Conservation (phyloP, 2,797 vertebrate species). For the Clarias platycephalus region DNA sequence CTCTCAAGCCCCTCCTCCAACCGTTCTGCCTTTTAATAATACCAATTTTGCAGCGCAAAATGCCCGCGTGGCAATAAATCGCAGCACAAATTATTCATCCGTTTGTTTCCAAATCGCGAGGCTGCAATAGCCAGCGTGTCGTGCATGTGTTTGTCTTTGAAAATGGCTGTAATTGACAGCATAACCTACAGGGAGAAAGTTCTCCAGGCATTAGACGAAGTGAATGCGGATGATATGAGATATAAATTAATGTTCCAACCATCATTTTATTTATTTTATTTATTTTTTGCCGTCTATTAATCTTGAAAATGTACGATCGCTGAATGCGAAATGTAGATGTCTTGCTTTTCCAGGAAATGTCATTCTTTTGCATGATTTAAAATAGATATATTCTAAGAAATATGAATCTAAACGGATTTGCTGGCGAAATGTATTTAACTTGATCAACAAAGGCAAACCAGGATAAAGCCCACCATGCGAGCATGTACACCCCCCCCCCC, state of each 20-base stretch:
- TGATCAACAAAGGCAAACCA: constrained; percentile 37
- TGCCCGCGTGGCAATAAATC: constrained; percentile 53
- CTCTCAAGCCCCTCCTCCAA: constrained; percentile 49
- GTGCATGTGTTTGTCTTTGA: constrained; percentile 28
- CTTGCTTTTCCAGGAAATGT: neutral
- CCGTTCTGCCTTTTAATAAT: constrained; percentile 58
- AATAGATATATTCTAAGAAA: constrained; percentile 2
- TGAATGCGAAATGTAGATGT: neutral
- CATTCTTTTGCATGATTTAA: constrained; percentile 22
- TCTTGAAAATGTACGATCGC: neutral
- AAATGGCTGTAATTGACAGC: constrained; percentile 21
- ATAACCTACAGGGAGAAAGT: constrained; percentile 24
- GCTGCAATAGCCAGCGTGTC: constrained; percentile 25
- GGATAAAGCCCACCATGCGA: constrained; percentile 39
- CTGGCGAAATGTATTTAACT: constrained; percentile 19
- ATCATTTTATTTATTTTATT: neutral
- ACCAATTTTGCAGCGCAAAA: constrained; percentile 48
- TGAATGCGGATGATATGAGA: neutral
- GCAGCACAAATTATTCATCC: constrained; percentile 64
- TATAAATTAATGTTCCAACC: neutral
- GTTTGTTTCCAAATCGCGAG: constrained; percentile 62
- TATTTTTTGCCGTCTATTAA: constrained; percentile 3
- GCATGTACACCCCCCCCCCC: constrained; percentile 14
- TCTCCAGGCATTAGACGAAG: constrained; percentile 30
- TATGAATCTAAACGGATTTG: constrained; percentile 28